Evolutionary conservation across 2,888 invertebrate species (phyloP).

Genomic region (Nebria salina): DNA sequence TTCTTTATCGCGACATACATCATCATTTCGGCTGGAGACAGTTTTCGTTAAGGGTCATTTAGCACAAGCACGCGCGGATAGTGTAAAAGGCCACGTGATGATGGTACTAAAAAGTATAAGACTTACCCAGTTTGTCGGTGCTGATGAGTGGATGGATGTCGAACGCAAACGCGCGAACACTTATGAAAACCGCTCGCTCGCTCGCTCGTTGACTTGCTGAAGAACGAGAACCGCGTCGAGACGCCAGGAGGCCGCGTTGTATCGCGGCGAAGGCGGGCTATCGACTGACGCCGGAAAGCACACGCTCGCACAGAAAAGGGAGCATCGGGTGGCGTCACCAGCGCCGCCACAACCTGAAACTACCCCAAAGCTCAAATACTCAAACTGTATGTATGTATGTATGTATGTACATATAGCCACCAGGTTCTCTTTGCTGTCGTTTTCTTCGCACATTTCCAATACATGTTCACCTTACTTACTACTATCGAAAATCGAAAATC

Average conservation of each 20-base stretch:
- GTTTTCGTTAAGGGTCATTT: constrained; percentile 16
- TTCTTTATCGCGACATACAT: constrained; percentile 15
- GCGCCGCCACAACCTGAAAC: constrained; percentile 23
- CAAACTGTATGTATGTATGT: neutral
- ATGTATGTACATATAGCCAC: neutral
- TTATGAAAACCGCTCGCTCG: neutral
- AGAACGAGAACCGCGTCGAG: neutral
- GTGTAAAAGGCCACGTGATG: neutral
- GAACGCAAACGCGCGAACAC: neutral
- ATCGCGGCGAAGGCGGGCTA: constrained; percentile 53
- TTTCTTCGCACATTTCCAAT: neutral
- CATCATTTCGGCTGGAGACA: neutral
- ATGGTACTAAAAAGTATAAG: neutral
- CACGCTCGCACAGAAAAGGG: constrained; percentile 54
- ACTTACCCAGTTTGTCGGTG: neutral
- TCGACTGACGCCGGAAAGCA: constrained; percentile 54
- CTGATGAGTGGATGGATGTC: neutral
- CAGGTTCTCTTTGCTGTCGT: neutral
- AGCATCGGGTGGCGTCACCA: constrained; percentile 50
- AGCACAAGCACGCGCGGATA: neutral
- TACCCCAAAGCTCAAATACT: neutral
- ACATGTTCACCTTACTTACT: neutral
- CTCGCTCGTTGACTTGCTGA: too few species aligned
- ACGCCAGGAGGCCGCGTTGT: constrained; percentile 52
- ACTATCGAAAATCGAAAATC: too few species aligned